Evolutionary conservation across 1,140 invertebrate genomes (phyloP).

Genomic region (Microplitis demolitor): DNA sequence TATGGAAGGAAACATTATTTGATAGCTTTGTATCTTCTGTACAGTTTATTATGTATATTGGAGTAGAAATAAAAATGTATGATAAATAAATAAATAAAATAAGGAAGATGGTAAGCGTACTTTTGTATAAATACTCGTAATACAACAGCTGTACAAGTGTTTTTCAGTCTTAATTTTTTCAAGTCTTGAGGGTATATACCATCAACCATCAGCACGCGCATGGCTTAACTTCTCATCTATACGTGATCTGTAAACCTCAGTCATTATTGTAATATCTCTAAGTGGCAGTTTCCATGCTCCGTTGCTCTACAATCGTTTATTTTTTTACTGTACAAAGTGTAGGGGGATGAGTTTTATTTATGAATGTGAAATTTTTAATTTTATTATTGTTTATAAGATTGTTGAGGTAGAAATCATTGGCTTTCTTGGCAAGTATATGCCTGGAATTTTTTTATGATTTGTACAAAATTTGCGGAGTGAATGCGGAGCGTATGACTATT

Average conservation of each 20-base stretch:
- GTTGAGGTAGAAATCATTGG: neutral
- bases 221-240: neutral
- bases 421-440: neutral
- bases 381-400: neutral
- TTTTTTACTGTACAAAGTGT: neutral
- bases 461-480: neutral
- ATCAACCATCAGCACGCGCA: neutral
- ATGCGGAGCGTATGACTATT: neutral
- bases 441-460: too few species aligned
- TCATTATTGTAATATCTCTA: conserved; percentile 18
- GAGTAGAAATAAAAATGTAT: too few species aligned
- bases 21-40: too few species aligned
- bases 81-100: neutral
- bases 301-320: neutral
- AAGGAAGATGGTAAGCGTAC: neutral
- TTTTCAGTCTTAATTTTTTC: neutral
- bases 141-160: conserved; percentile 16
- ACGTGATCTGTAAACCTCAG: conserved; percentile 7
- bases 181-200: neutral
- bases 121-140: neutral
- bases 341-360: neutral
- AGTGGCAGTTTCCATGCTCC: conserved; percentile 10
- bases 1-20: too few species aligned
- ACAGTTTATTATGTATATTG: too few species aligned
- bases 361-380: neutral